phyloP scores from a whole-genome alignment of 2,888 invertebrate genomes.

The Drosophila mimica region DNA sequence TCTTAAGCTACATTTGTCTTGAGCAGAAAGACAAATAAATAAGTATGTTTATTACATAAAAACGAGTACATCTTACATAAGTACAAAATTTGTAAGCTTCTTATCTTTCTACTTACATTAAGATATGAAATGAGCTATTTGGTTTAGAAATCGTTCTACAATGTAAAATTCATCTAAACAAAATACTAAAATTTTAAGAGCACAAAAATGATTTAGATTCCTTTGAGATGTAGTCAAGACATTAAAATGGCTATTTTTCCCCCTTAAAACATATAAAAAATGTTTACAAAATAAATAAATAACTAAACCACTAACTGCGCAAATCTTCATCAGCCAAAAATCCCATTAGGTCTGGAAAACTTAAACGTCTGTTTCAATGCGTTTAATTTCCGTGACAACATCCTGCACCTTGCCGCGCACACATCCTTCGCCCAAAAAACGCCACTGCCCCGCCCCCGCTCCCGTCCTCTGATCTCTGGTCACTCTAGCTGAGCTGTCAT shows the following conservation, averaged over 20 bases:
- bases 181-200: not conserved
- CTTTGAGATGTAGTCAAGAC: conserved; percentile 16
- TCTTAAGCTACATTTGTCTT: not conserved
- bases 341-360: conserved; percentile 24
- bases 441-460: not conserved
- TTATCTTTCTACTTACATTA: not conserved
- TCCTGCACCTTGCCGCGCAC: conserved; percentile 53
- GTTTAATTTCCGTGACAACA: conserved; percentile 74
- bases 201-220: not conserved
- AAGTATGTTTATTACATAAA: not conserved
- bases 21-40: not conserved
- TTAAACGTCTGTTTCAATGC: conserved; percentile 55
- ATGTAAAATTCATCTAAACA: not conserved
- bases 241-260: not conserved
- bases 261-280: not conserved
- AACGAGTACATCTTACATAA: not conserved
- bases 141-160: not conserved
- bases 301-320: conserved; percentile 13
- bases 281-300: not conserved
- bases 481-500: conserved; percentile 44
- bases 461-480: conserved; percentile 19
- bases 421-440: conserved; percentile 31
- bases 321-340: conserved; percentile 18
- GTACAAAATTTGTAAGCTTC: not conserved
- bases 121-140: not conserved